These are phyloP conservation scores for Habrosyne pyritoides DNA, from an alignment of 2,888 invertebrate species.

Conservation along the genomic window DNA sequence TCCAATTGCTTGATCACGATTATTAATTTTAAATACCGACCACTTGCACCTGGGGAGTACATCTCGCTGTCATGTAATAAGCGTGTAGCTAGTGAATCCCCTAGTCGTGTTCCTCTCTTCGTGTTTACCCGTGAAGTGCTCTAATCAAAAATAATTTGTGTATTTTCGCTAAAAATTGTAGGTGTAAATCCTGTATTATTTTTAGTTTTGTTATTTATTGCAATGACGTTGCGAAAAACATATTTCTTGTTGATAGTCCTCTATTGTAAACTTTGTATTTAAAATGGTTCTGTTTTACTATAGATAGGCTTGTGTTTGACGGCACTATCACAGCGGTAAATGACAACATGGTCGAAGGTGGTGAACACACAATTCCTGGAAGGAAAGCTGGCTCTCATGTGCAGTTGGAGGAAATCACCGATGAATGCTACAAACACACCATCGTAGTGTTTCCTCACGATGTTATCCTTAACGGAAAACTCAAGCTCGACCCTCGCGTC, in stretches of 20 bases:
- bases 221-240: background rate
- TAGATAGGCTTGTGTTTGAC: too few relatives aligned
- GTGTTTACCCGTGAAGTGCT: background rate
- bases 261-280: background rate
- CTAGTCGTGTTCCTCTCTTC: slow-evolving; percentile 1
- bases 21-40: slow-evolving; percentile 15
- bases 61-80: background rate
- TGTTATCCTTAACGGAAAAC: too few relatives aligned
- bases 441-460: too few relatives aligned
- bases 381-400: too few relatives aligned
- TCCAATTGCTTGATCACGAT: slow-evolving; percentile 47
- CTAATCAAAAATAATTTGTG: slow-evolving; percentile 1
- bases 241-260: background rate
- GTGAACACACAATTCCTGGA: too few relatives aligned
- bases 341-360: too few relatives aligned
- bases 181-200: background rate
- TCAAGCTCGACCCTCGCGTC: too few relatives aligned
- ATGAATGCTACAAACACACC: too few relatives aligned
- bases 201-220: background rate
- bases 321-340: too few relatives aligned
- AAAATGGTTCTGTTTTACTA: too few relatives aligned
- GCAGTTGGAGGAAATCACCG: too few relatives aligned
- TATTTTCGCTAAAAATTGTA: background rate
- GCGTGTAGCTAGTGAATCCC: background rate
- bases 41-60: slow-evolving; percentile 11